Percentiles rank a stretch among this genome's conserved stretches.
Conservation (phyloP, 2,888 invertebrate species). For the Cyaniris semiargus region DNA sequence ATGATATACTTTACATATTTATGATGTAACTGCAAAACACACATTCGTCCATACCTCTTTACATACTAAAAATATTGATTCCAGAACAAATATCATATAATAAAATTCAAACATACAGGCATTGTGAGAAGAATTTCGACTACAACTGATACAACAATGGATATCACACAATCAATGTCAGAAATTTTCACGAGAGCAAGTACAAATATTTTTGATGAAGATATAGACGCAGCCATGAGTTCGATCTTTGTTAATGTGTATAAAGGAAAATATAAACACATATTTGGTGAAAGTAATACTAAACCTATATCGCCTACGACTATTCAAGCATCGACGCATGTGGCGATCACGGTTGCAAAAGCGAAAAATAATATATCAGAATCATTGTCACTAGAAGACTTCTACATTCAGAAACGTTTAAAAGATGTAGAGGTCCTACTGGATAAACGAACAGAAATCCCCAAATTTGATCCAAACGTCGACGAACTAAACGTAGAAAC, state of each 20-base stretch:
- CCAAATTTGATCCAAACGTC: conserved; percentile 43
- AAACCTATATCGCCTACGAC: not conserved
- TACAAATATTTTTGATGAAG: conserved; percentile 35
- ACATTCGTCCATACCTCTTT: not conserved
- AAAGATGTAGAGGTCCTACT: conserved; percentile 42
- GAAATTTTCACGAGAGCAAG: conserved; percentile 6
- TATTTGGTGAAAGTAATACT: not conserved
- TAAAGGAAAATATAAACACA: conserved; percentile 35
- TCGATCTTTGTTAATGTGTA: conserved; percentile 35
- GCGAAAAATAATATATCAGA: not conserved
- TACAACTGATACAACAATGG: not conserved
- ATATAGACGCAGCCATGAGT: conserved; percentile 39
- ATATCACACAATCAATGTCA: not conserved
- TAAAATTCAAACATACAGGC: not conserved
- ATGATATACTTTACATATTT: too few relatives aligned
- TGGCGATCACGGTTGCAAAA: not conserved
- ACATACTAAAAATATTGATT: not conserved
- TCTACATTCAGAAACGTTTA: conserved; percentile 37
- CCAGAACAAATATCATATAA: not conserved
- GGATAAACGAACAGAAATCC: conserved; percentile 36
- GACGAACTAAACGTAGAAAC: conserved; percentile 45
- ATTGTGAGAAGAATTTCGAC: not conserved
- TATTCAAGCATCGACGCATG: not conserved
- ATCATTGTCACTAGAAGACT: conserved; percentile 35
- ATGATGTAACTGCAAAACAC: not conserved